Conservation (phyloP, 2,113 vertebrate genomes). For the Vicugna pacos region DNA sequence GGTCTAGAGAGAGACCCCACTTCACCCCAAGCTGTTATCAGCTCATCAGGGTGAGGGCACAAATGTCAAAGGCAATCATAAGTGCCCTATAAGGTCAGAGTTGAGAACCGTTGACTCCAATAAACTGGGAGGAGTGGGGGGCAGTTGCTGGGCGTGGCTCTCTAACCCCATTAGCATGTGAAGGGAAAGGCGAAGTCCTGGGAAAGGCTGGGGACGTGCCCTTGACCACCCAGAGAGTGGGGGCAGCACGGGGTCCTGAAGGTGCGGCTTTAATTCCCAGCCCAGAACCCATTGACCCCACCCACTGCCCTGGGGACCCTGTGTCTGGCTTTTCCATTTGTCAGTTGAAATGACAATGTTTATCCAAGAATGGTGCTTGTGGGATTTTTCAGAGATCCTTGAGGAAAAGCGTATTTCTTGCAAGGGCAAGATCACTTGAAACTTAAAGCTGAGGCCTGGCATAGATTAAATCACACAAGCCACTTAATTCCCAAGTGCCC, state of each 20-base stretch:
- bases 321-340: neutral
- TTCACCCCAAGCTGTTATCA: rapidly evolving
- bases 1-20: neutral
- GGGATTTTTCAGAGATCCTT: neutral
- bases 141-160: neutral
- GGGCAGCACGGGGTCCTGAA: rapidly evolving
- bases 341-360: rapidly evolving
- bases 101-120: neutral
- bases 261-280: neutral
- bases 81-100: no score
- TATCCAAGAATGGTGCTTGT: neutral
- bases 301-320: neutral
- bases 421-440: neutral
- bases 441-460: neutral
- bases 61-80: neutral
- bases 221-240: rapidly evolving
- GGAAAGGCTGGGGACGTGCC: neutral
- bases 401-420: neutral
- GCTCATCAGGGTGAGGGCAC: neutral
- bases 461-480: neutral
- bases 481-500: neutral
- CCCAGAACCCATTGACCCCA: neutral
- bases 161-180: rapidly evolving
- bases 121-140: neutral
- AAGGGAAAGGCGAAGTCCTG: neutral